phyloP scores from a whole-genome alignment of 2,888 invertebrate species.

The Xylota sylvarum region DNA sequence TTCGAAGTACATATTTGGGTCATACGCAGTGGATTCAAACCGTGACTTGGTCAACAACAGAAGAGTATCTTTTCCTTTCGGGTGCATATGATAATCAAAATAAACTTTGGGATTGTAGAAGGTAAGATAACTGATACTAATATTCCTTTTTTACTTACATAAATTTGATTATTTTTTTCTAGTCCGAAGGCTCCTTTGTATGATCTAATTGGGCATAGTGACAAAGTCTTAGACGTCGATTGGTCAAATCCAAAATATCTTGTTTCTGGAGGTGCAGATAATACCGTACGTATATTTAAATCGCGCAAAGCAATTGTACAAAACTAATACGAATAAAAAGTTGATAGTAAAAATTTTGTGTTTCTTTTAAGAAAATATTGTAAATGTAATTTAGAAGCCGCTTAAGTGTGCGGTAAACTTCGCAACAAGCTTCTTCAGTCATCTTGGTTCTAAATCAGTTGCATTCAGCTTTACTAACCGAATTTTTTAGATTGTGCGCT shows the following conservation, averaged over 20 bases:
- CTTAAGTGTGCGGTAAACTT: background rate
- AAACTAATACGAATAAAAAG: slow-evolving; percentile 40
- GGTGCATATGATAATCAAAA: slow-evolving; percentile 96
- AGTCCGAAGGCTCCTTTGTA: slow-evolving; percentile 96
- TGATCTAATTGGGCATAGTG: slow-evolving; percentile 96
- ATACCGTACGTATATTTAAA: slow-evolving; percentile 95
- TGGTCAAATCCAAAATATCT: slow-evolving; percentile 95
- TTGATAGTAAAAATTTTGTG: background rate
- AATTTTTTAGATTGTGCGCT: too few relatives aligned
- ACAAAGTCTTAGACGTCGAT: slow-evolving; percentile 96
- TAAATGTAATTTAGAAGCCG: too few relatives aligned
- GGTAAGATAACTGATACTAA: slow-evolving; percentile 85
- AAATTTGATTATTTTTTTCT: slow-evolving; percentile 80
- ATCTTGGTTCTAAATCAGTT: too few relatives aligned
- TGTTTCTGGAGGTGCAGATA: slow-evolving; percentile 97
- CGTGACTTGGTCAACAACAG: slow-evolving; percentile 94
- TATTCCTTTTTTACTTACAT: slow-evolving; percentile 12
- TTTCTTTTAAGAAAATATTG: background rate
- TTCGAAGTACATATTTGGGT: slow-evolving; percentile 93
- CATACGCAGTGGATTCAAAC: slow-evolving; percentile 97
- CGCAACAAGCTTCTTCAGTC: background rate
- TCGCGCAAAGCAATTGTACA: slow-evolving; percentile 83
- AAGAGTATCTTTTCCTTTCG: slow-evolving; percentile 95
- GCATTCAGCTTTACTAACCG: too few relatives aligned
- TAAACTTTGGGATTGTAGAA: slow-evolving; percentile 98